Evolutionary conservation across 2,797 vertebrate genomes (phyloP), one percentile per base, ranked within the genome.

Genomic region (Naso thynnoides): DNA sequence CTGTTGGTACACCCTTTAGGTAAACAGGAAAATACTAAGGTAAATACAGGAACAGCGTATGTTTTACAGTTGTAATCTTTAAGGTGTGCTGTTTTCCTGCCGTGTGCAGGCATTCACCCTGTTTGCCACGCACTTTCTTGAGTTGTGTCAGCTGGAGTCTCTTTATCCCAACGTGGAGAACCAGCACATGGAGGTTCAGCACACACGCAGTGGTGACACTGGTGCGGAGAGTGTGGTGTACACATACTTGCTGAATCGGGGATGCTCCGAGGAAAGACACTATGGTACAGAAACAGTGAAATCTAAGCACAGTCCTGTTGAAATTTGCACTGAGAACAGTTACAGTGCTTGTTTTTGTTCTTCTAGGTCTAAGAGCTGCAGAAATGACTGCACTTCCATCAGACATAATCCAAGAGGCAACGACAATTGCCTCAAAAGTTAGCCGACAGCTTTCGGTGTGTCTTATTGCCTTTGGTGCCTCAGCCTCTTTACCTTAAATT

Each of bases 121-220:
- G 72, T 99, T 99, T 91, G 97, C 97, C 67, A 99, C 98, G 1
- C 98, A 99, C 92, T 99, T 96, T 79, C 93, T 99, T 86, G 97
- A 99, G 82, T 90, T 99, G 14, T 99, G 97, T 89, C 96, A 97
- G 42, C 91, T 99, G 27, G 95, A 97, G 55, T 88, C 91, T 76
- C 89, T 98, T 24, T 99, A 99, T 91, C 97, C 96, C 52, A 99
- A 98, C 2, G 96, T 97, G 81, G 96, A 97, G 92, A 99, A 98
- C 83, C 94, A 96, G 86, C 95, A 99, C 91, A 98, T 99, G 95
- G 95, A 96, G 93, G 96, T 99, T 74, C 95, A 97, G 41, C 97
- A 98, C 81, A 90, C 94, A 26, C 95, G 93, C 82, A 93, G 87
- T 23, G 79, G 72, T 62, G 88, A 94, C 55, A 92, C 91, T 27